phyloP scores from a whole-genome alignment of 2,888 invertebrate genomes.

The Drosophila macrospina region DNA sequence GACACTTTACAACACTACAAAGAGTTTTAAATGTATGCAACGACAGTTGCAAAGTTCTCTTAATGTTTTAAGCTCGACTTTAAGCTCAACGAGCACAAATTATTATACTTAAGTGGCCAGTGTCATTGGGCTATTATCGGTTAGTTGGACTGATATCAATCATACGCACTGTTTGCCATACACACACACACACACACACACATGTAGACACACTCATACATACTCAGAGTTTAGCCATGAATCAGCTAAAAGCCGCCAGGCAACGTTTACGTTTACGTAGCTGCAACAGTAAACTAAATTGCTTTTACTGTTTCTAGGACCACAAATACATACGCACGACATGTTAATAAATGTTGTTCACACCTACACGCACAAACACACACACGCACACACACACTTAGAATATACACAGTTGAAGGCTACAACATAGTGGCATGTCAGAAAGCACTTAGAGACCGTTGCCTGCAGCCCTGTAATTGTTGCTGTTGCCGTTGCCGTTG shows the following conservation, averaged over 20 bases:
- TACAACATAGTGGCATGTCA: conserved; percentile 65
- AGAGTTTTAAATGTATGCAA: no score
- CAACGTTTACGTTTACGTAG: conserved; percentile 40
- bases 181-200: conserved; percentile 23
- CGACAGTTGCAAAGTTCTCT: no score
- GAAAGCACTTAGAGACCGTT: conserved; percentile 70
- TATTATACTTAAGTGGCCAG: conserved; percentile 5
- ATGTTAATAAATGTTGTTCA: conserved; percentile 79
- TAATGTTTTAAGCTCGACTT: no score
- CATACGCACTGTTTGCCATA: conserved; percentile 74
- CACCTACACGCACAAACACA: conserved; percentile 53
- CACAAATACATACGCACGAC: conserved; percentile 38
- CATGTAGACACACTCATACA: conserved; percentile 28
- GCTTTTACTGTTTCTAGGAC: conserved; percentile 57
- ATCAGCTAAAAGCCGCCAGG: conserved; percentile 72
- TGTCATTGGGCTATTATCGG: conserved; percentile 45
- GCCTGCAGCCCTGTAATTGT: conserved; percentile 36
- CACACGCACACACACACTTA: conserved; percentile 28
- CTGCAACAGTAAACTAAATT: conserved; percentile 73
- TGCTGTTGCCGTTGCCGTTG: conserved; percentile 24
- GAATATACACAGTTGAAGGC: conserved; percentile 42
- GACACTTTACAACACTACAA: no score
- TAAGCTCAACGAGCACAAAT: no score
- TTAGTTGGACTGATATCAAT: conserved; percentile 67
- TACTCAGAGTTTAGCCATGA: conserved; percentile 69